Evolutionary conservation across 2,888 invertebrate species (phyloP), one percentile per base, ranked within the genome.

Genomic region (Quadroppia sp.): DNA sequence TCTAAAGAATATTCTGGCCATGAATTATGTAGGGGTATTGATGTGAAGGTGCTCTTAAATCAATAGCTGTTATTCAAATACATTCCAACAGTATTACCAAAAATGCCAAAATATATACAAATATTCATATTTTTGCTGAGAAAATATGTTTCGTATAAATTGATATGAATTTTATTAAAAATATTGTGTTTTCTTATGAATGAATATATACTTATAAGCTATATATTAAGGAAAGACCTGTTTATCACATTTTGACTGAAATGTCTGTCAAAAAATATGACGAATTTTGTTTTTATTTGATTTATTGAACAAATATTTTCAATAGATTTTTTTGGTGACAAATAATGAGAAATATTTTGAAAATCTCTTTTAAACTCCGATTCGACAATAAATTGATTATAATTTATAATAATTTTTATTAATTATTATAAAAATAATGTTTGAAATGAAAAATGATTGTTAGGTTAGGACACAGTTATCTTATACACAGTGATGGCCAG

Each of bases 21-120:
- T 61, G 30, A 61, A 61, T 61, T 61, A 61, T 61, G 61, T 61
- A 32, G 32, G n/a, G 50, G 4, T 59, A n/a, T n/a, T n/a, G n/a
- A 59, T 59, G 56, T 59, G 11, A 28, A 61, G 32, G 61, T 61
- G 32, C 30, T n/a, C 61, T 61, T n/a, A 61, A 61, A 61, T 32
- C 30, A 32, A 61, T 61, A n/a, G 61, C 30, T 61, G 2, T 28
- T 23, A 13, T 48, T 7, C 48, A n/a, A 48, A 11, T 11, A 15
- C 7, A 15, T 3, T n/a, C 3, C 15, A 48, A 6, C 3, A n/a
- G 48, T 11, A n/a, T 6, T 48, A 36, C 36, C n/a, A 45, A 53
- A 53, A 53, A 53, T 53, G 53, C 25, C 53, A 53, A n/a, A n/a
- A n/a, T n/a, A n/a, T n/a, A n/a, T n/a, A n/a, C n/a, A n/a, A 53